These are phyloP conservation scores for Botia kubotai DNA, from an alignment of 2,797 vertebrate species.

Conservation along the genomic window DNA sequence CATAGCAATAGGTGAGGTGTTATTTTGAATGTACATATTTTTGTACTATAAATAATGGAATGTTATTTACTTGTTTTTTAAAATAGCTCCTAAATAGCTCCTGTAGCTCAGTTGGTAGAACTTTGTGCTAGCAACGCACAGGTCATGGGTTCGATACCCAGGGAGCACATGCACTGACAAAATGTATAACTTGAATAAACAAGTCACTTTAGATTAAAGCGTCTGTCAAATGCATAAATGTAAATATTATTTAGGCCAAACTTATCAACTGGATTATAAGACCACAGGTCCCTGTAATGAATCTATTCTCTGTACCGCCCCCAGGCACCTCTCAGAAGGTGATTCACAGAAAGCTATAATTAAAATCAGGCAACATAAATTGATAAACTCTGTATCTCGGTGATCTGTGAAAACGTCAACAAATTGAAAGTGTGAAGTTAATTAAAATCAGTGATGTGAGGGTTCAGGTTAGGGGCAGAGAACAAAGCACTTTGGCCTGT, in stretches of 20 bases:
- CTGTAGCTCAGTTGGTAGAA: neutral
- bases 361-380: constrained; percentile 60
- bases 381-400: constrained; percentile 47
- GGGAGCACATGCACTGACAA: too few species aligned
- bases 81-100: neutral
- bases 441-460: constrained; percentile 61
- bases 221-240: too few species aligned
- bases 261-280: neutral
- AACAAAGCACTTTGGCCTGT: constrained; percentile 16
- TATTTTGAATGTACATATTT: neutral
- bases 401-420: constrained; percentile 53
- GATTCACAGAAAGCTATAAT: constrained; percentile 49
- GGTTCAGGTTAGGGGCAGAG: constrained; percentile 40
- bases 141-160: too few species aligned
- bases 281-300: neutral
- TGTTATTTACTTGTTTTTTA: too few species aligned
- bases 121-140: too few species aligned
- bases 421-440: constrained; percentile 57
- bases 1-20: neutral
- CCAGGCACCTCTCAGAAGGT: neutral
- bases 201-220: too few species aligned
- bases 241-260: neutral
- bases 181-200: too few species aligned
- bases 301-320: constrained; percentile 11
- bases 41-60: neutral